A percentile compares a stretch with the other conserved stretches of the same genome.
These are phyloP conservation scores for Acrocephalus arundinaceus DNA, from an alignment of 2,113 vertebrate species.

Conservation along the genomic window DNA sequence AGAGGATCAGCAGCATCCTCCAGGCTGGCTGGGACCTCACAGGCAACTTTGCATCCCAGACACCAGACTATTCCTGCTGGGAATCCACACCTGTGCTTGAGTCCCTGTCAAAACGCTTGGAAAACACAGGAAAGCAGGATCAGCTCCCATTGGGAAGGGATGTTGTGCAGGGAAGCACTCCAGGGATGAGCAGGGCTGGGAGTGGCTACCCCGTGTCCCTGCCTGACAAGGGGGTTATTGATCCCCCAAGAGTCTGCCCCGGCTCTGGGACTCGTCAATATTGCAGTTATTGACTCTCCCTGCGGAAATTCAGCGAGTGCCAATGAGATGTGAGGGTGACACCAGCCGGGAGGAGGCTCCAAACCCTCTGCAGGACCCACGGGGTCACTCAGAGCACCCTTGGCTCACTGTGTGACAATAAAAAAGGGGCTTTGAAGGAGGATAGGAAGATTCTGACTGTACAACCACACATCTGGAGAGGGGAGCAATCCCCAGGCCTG, in stretches of 20 bases:
- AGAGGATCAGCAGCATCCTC: not conserved
- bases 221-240: not conserved
- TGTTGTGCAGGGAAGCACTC: not conserved
- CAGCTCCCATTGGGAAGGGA: not conserved
- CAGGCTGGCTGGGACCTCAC: not conserved
- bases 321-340: not conserved
- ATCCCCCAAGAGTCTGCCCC: not conserved
- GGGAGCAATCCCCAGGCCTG: not conserved
- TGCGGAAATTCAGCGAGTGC: not conserved
- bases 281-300: not conserved
- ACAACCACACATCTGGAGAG: not conserved
- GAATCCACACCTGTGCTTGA: not conserved
- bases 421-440: not conserved
- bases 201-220: not conserved
- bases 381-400: not conserved
- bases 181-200: not conserved
- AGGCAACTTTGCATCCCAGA: not conserved
- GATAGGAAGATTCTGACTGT: not conserved
- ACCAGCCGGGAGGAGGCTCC: not conserved
- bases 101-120: not conserved
- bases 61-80: not conserved
- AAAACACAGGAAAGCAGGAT: not conserved
- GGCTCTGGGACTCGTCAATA: not conserved
- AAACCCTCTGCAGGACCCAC: not conserved
- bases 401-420: not conserved